A percentile compares a stretch with the other conserved stretches of the same genome.
Conservation (phyloP, 2,888 invertebrate species). For the Nipponacmea schrenckii region DNA sequence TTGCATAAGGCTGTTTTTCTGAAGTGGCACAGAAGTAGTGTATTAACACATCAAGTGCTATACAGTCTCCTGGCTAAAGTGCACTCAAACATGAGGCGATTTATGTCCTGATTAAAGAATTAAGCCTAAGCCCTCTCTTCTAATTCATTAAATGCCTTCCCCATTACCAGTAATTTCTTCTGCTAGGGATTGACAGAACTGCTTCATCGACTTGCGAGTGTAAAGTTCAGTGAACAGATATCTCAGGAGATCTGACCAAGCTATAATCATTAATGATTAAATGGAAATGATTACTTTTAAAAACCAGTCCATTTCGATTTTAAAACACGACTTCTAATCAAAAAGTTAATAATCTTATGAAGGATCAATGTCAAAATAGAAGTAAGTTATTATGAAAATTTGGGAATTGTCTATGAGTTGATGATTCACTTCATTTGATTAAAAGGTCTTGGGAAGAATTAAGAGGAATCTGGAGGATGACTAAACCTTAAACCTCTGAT, state of each 20-base stretch:
- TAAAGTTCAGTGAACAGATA: too few relatives aligned
- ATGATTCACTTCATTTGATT: constrained; percentile 4
- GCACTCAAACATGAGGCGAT: neutral
- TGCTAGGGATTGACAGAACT: neutral
- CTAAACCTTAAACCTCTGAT: neutral
- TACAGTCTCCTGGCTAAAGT: neutral
- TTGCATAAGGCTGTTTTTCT: constrained; percentile 5
- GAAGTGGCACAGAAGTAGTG: neutral
- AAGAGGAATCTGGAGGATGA: too few relatives aligned
- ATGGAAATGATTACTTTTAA: too few relatives aligned
- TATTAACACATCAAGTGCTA: constrained; percentile 6
- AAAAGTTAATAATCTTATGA: too few relatives aligned
- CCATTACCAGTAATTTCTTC: neutral
- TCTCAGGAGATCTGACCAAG: too few relatives aligned
- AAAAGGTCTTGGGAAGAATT: neutral
- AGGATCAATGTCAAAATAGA: too few relatives aligned
- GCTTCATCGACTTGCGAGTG: too few relatives aligned
- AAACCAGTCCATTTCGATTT: too few relatives aligned
- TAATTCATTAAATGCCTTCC: constrained; percentile 4
- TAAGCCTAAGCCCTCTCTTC: constrained; percentile 4
- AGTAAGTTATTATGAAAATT: too few relatives aligned
- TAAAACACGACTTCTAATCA: too few relatives aligned
- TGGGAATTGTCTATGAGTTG: neutral
- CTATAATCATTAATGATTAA: too few relatives aligned
- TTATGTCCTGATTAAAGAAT: neutral